Base-by-base conservation (phyloP, 2,113 vertebrate genomes). In the Thryonomys swinderianus region DNA sequence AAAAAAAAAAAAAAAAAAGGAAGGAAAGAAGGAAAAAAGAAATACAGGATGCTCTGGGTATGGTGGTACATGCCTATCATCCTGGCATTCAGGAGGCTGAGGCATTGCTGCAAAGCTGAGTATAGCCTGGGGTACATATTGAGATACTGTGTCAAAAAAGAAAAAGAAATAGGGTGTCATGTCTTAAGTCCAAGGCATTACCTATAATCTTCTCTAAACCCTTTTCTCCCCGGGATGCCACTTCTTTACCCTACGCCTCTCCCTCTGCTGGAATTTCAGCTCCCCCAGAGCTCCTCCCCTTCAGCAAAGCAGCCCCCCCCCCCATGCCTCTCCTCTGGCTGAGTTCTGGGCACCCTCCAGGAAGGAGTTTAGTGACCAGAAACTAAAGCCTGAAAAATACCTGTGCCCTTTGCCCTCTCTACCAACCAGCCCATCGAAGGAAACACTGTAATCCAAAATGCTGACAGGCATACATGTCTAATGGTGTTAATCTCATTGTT, bases 351-450 rank as follows among this genome's bases (percentile, higher is more conserved):
- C 91, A 48, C 85, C 86, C 91, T 83, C 88, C 95, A 90, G 87
- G 74, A 96, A 95, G 82, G 85, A 81, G 59, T 90, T 34, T 79
- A 85, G 93, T 69, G 85, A 94, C 83, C 82, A 59, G 86, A 90
- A 93, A 91, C 95, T 95, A 93, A 96, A 89, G 86, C 90, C 95
- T 74, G 71, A 88, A 94, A 95, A 95, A 93, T 80, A 91, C 79
- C 73, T 85, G 66, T 62, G 51, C 42, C 57, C 80, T 93, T 93
- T 94, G 90, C 93, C 80, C 53, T 91, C 84, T 88, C 92, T 78
- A 86, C 42, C 27, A 74, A 45, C 87, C 83, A 95, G 84, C 25
- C 53, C 92, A 94, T 71, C 95, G 87, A 88, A 93, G 88, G 78
- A 82, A 95, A 76, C 14, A 45, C 27, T 7, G 20, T 57, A 86